Conservation (phyloP, 2,113 vertebrate genomes). For the Cavia porcellus region DNA sequence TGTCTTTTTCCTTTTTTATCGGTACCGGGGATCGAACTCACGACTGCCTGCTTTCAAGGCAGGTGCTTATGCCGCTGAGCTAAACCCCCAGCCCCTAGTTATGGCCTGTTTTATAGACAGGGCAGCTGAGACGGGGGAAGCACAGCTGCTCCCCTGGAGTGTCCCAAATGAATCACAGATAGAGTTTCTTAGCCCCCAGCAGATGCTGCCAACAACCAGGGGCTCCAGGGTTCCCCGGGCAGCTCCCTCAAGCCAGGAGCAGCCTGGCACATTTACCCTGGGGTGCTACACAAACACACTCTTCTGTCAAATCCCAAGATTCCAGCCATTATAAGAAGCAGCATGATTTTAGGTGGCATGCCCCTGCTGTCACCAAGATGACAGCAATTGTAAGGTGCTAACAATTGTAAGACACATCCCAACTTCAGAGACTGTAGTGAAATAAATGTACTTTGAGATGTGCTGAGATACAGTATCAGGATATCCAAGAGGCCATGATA, state of each 20-base stretch:
- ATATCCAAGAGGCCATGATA: background rate
- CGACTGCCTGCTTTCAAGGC: too few species aligned
- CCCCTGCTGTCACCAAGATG: background rate
- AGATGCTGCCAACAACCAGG: background rate
- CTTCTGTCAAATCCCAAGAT: background rate
- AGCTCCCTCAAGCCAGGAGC: background rate
- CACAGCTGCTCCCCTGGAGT: background rate
- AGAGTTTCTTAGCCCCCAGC: background rate
- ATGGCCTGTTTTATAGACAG: background rate
- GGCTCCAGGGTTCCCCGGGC: background rate
- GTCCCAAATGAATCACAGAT: background rate
- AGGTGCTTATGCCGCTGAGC: too few species aligned
- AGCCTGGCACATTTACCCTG: background rate
- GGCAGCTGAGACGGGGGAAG: background rate
- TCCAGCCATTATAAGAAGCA: constrained; percentile 1
- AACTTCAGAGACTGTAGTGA: constrained; percentile 36
- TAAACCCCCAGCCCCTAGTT: background rate
- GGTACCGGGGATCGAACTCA: too few species aligned
- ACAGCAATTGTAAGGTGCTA: background rate
- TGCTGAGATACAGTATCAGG: background rate
- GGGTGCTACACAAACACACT: background rate
- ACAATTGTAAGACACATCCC: background rate
- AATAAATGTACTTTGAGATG: background rate
- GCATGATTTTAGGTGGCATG: background rate
- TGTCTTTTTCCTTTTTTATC: too few species aligned